Conservation (phyloP, 1,140 invertebrate species). For the Ephestia elutella region DNA sequence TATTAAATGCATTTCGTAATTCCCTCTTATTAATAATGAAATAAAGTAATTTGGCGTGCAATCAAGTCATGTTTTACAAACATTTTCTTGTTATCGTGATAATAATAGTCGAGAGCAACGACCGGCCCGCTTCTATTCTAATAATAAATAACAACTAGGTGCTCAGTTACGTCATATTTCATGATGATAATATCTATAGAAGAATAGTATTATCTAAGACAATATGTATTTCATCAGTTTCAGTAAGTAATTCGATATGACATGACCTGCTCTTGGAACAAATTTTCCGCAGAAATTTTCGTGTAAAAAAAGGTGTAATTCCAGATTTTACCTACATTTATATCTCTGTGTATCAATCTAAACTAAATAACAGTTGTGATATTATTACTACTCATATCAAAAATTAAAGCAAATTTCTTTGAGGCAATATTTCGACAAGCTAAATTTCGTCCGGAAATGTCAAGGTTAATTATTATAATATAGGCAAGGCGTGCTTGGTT, state of each 20-base stretch:
- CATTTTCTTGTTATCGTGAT: conserved; percentile 55
- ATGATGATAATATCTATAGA: not conserved
- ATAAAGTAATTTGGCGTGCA: conserved; percentile 30
- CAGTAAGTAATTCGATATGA: no score
- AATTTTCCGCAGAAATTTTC: no score
- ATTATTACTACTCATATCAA: no score
- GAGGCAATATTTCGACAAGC: no score
- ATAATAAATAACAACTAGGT: conserved; percentile 33
- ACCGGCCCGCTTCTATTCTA: conserved; percentile 65
- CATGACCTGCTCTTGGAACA: no score
- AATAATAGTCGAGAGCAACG: conserved; percentile 59
- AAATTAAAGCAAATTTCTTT: no score
- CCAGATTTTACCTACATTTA: no score
- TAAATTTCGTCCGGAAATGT: not conserved
- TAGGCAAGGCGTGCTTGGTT: not conserved
- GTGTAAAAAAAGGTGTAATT: no score
- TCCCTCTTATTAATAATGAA: conserved; percentile 12
- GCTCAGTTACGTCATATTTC: conserved; percentile 33
- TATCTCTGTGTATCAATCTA: no score
- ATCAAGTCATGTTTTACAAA: conserved; percentile 48
- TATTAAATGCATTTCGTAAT: no score
- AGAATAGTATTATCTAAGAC: not conserved
- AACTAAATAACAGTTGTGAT: no score
- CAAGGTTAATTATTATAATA: not conserved
- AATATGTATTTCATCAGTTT: no score